Conservation (phyloP, 2,113 vertebrate species). For the Sorex fumeus region DNA sequence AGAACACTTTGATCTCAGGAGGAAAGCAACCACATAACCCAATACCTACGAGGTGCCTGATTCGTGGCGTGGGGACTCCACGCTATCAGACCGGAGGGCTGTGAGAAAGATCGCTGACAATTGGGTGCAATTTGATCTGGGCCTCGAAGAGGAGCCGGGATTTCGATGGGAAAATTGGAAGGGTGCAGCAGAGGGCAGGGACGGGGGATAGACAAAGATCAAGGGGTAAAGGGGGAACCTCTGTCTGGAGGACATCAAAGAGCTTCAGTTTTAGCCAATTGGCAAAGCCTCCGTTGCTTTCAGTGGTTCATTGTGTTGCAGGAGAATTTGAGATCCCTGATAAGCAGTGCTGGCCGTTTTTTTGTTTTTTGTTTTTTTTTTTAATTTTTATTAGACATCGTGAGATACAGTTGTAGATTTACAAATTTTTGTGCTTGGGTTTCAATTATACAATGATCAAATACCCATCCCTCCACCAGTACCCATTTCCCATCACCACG, state of each 20-base stretch:
- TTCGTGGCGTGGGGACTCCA: fast-evolving
- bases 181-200: neutral
- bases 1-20: constrained; percentile 8
- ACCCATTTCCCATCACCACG: too few species aligned
- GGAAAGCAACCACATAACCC: neutral
- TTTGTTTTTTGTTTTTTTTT: too few species aligned
- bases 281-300: neutral
- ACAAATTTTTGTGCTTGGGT: too few species aligned
- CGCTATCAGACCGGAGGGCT: constrained; percentile 1
- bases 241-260: constrained; percentile 63
- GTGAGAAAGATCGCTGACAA: constrained; percentile 52
- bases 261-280: constrained; percentile 5
- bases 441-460: too few species aligned
- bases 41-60: neutral
- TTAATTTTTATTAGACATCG: too few species aligned
- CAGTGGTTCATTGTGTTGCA: neutral
- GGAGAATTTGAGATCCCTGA: constrained; percentile 60
- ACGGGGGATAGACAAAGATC: neutral
- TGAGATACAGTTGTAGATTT: too few species aligned
- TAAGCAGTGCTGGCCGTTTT: constrained; percentile 54
- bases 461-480: too few species aligned
- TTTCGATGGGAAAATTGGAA: constrained; percentile 48
- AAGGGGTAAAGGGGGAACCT: neutral
- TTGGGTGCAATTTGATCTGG: constrained; percentile 55
- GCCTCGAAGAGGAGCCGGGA: constrained; percentile 35